Evolutionary conservation across 2,888 invertebrate species (phyloP).

Genomic region (Euplagia quadripunctaria): DNA sequence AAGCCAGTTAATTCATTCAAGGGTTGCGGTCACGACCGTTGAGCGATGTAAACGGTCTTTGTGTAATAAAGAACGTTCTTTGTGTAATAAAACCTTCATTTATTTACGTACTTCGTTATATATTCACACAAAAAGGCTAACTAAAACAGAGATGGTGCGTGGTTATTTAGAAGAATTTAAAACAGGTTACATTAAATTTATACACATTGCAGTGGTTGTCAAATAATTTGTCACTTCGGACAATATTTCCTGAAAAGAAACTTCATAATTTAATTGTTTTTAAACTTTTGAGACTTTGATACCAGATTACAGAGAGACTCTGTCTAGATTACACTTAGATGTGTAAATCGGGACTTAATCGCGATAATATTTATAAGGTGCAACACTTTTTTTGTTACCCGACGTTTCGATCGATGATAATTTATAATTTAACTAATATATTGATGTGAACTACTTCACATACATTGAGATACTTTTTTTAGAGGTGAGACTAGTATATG

Average conservation of each 20-base stretch:
- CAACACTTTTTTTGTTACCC: too few relatives aligned
- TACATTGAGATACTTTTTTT: too few relatives aligned
- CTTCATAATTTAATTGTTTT: too few relatives aligned
- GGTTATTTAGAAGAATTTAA: constrained; percentile 52
- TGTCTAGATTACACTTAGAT: too few relatives aligned
- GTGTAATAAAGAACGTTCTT: constrained; percentile 52
- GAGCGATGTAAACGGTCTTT: constrained; percentile 55
- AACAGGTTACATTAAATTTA: constrained; percentile 36
- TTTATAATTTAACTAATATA: too few relatives aligned
- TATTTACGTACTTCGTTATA: constrained; percentile 55
- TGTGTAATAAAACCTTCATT: constrained; percentile 56
- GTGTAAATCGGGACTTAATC: too few relatives aligned
- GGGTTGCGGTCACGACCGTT: constrained; percentile 39
- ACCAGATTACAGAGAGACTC: too few relatives aligned
- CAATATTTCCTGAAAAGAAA: neutral
- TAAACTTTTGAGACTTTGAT: too few relatives aligned
- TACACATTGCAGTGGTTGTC: constrained; percentile 4
- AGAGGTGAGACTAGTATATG: too few relatives aligned
- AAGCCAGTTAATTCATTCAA: constrained; percentile 50
- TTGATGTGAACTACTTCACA: too few relatives aligned
- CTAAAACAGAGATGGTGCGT: constrained; percentile 38
- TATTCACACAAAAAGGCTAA: constrained; percentile 52
- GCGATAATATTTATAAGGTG: too few relatives aligned
- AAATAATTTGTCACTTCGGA: neutral
- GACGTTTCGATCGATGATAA: too few relatives aligned